Conservation (phyloP, 2,113 vertebrate genomes). For the Paradoxurus hermaphroditus region DNA sequence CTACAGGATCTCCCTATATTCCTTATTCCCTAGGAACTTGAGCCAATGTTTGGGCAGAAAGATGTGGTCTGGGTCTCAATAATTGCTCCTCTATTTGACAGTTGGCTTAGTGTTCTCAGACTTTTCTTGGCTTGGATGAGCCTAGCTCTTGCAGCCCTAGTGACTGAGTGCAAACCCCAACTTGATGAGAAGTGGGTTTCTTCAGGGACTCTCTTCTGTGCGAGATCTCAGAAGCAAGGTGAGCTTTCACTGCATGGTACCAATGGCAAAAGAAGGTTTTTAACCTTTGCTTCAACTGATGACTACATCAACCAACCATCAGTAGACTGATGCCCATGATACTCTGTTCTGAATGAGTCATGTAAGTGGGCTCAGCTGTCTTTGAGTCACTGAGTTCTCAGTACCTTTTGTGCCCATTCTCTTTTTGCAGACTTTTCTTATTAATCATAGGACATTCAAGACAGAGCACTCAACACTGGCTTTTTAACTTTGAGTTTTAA, state of each 20-base stretch:
- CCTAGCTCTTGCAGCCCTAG: not conserved
- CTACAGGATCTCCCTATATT: not conserved
- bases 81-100: not conserved
- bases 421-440: not conserved
- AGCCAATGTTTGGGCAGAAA: not conserved
- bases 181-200: not conserved
- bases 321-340: not conserved
- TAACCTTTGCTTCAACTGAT: not conserved
- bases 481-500: slow-evolving; percentile 20
- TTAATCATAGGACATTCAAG: not conserved
- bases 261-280: not conserved
- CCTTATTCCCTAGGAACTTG: not conserved
- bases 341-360: not conserved
- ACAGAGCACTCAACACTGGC: not conserved
- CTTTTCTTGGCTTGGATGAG: not conserved
- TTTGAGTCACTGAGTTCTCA: not conserved
- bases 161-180: not conserved
- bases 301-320: not conserved
- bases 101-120: not conserved
- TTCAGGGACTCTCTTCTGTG: not conserved
- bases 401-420: not conserved
- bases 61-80: not conserved
- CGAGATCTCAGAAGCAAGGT: not conserved
- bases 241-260: not conserved
- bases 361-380: not conserved